Conservation (phyloP, 2,113 vertebrate species). For the Zosterops hypoxanthus region DNA sequence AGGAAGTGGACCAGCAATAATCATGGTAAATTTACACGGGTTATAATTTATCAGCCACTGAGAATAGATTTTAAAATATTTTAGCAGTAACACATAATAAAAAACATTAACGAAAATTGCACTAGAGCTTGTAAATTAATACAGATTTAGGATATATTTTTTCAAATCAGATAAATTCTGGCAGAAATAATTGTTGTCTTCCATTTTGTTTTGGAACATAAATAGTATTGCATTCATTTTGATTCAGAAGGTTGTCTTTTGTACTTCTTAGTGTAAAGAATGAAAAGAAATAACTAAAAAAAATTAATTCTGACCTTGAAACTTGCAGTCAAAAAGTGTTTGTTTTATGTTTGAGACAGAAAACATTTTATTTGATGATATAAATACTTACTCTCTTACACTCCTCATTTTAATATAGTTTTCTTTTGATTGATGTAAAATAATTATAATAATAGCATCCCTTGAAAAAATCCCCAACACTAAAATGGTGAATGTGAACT, state of each 20-base stretch:
- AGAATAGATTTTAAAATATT: not conserved
- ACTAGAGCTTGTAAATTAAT: not conserved
- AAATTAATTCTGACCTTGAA: not conserved
- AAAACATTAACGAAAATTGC: not conserved
- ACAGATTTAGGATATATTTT: not conserved
- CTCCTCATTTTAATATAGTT: not conserved
- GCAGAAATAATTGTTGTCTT: not conserved
- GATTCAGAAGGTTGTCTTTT: not conserved
- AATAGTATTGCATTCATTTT: not conserved
- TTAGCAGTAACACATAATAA: not conserved
- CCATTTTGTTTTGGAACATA: not conserved
- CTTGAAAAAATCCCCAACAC: not conserved
- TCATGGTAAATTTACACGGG: not conserved
- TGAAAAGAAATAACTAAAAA: not conserved
- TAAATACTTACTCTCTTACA: not conserved
- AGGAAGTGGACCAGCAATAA: not conserved
- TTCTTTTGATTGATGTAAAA: not conserved
- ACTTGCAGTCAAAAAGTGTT: not conserved
- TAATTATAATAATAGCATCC: not conserved
- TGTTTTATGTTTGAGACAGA: not conserved
- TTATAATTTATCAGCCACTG: not conserved
- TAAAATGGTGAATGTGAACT: not conserved
- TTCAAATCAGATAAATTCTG: not conserved
- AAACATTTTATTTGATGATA: not conserved
- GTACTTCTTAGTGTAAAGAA: not conserved